Evolutionary conservation across 35 echinoderm and acorn worm species (phyloP), one percentile per base, ranked within the genome.

Genomic region (Diadema setosum): DNA sequence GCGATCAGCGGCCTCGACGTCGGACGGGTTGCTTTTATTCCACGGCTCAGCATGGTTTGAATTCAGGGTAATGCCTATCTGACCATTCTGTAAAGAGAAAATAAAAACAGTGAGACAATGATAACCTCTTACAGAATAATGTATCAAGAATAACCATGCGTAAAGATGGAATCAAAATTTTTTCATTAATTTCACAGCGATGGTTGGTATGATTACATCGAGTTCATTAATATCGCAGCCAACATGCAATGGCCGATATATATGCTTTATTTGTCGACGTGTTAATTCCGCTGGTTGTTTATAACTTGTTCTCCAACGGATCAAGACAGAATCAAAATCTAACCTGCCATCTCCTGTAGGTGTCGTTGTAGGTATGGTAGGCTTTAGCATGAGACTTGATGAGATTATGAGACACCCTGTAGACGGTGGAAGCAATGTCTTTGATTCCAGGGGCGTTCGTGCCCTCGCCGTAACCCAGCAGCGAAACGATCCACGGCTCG

Each of bases 1-100:
- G 35, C 93, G 86, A 24, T 94, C 89, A 39, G 96, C 86, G 3
- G 93, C 96, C 26, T 89, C 93, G 2, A 90, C 81, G 61, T 92
- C 87, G 5, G 33, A 49, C 42, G 46, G 26, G 33, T 87, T 70
- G 20, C 29, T 20, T 24, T 61, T 18, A 34, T 85, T 83, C 5
- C 12, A 37, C 1, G 92, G 92, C 42, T 89, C 87, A 8, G 85
- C 43, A n/a, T 58, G 86, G 87, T 94, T 85, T 8, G 80, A 81
- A 45, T 94, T 94, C 26, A 94, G 40, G 5, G 92, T 89, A 41
- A 94, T 94, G 7, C 92, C 92, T 5, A 89, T 31, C 24, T 36
- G 21, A 27, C 78, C 88, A 16, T 46, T 42, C 61, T 90, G 81
- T n/a, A 14, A 44, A 41, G 44, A 20, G 12, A 44, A 37, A 78